phyloP scores from a whole-genome alignment of 2,888 invertebrate species.

The Chydorus sphaericus region DNA sequence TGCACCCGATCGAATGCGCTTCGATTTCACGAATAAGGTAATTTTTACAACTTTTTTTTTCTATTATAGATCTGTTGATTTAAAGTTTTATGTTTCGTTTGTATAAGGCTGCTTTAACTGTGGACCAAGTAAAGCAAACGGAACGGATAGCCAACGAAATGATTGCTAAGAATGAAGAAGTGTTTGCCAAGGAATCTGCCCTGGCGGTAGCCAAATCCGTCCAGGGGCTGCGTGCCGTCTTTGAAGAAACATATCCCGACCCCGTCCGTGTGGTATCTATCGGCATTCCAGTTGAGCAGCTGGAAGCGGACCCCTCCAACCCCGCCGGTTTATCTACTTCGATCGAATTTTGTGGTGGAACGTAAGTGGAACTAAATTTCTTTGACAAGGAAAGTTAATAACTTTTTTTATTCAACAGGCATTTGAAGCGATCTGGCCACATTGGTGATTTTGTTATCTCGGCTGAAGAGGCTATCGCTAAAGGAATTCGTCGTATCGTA shows the following conservation, averaged over 20 bases:
- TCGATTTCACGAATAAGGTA: constrained; percentile 89
- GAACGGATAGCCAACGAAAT: constrained; percentile 66
- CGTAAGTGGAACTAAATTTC: constrained; percentile 37
- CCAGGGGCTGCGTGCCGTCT: constrained; percentile 86
- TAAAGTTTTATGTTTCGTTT: not conserved
- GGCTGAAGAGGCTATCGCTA: constrained; percentile 97
- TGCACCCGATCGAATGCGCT: constrained; percentile 87
- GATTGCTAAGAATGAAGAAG: constrained; percentile 55
- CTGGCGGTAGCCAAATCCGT: constrained; percentile 78
- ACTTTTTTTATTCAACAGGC: constrained; percentile 34
- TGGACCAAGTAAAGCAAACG: constrained; percentile 68
- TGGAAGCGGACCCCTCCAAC: constrained; percentile 72
- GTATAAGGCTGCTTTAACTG: constrained; percentile 58
- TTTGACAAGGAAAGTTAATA: not conserved
- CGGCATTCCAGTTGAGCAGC: constrained; percentile 76
- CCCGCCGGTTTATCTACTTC: constrained; percentile 68
- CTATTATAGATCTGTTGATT: constrained; percentile 1
- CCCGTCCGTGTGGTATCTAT: constrained; percentile 66
- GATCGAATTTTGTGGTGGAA: constrained; percentile 98
- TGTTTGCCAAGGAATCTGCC: constrained; percentile 75
- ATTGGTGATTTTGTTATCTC: constrained; percentile 90
- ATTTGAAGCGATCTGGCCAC: constrained; percentile 78
- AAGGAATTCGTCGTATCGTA: constrained; percentile 91
- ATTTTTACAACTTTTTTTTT: not conserved
- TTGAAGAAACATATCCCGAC: constrained; percentile 89